Percentiles rank a stretch among this genome's conserved stretches.
Evolutionary conservation across 1,140 invertebrate species (phyloP).

Genomic region (Globodera rostochiensis): DNA sequence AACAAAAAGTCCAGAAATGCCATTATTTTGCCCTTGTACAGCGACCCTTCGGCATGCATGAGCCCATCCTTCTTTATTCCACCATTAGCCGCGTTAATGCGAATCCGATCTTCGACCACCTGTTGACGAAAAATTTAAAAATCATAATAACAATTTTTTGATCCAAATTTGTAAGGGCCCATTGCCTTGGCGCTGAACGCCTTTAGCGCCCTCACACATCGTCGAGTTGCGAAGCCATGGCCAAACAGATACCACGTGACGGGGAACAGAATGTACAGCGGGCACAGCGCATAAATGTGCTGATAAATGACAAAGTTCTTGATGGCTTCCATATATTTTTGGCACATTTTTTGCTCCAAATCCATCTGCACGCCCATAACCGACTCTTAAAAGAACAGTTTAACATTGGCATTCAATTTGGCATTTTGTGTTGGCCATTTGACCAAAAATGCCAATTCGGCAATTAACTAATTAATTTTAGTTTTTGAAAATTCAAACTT

Average conservation of each 20-base stretch:
- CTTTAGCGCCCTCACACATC: conserved; percentile 72
- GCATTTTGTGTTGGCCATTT: too few relatives aligned
- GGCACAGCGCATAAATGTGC: conserved; percentile 71
- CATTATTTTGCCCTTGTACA: conserved; percentile 76
- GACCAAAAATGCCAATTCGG: too few relatives aligned
- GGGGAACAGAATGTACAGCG: conserved; percentile 79
- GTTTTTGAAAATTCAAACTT: too few relatives aligned
- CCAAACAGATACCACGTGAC: conserved; percentile 78
- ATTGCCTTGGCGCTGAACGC: conserved; percentile 42
- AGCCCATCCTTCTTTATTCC: background rate
- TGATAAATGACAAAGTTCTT: conserved; percentile 68
- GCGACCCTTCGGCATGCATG: background rate
- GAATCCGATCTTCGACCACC: background rate
- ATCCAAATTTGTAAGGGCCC: background rate
- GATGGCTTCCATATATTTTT: conserved; percentile 77
- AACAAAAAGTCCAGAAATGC: conserved; percentile 89
- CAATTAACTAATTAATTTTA: too few relatives aligned
- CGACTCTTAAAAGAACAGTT: conserved; percentile 72
- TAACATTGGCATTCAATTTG: too few relatives aligned
- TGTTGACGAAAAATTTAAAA: background rate
- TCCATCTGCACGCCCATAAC: conserved; percentile 79
- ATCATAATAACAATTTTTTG: background rate
- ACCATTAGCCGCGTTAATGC: background rate
- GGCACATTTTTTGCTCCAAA: conserved; percentile 73
- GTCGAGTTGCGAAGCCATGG: conserved; percentile 76